Evolutionary conservation across 2,888 invertebrate species (phyloP).

Genomic region (Amphipoea lucens): DNA sequence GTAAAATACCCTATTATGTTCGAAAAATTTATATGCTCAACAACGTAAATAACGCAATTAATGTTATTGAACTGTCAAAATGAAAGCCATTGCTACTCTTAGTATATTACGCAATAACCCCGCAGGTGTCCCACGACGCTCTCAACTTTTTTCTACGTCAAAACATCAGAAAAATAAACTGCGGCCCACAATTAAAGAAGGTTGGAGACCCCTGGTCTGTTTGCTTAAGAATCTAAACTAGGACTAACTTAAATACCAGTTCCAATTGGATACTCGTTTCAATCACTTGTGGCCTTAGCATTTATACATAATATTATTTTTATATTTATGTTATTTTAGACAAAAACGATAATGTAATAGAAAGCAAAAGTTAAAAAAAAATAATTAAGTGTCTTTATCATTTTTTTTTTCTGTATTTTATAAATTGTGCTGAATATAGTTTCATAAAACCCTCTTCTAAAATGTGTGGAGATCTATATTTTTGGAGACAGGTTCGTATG

Average conservation of each 20-base stretch:
- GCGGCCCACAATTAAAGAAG: slow-evolving; percentile 1
- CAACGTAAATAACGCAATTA: no score
- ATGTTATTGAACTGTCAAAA: no score
- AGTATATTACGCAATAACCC: no score
- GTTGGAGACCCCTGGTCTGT: neutral
- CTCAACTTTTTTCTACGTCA: neutral
- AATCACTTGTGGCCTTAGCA: neutral
- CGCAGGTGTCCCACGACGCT: neutral
- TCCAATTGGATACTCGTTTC: neutral
- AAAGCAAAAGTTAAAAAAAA: neutral
- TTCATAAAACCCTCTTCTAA: neutral
- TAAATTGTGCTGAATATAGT: neutral
- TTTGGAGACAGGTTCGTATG: slow-evolving; percentile 58
- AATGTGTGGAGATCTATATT: slow-evolving; percentile 46
- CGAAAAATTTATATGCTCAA: no score
- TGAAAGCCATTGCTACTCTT: no score
- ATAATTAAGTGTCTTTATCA: neutral
- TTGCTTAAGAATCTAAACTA: neutral
- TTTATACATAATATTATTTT: neutral
- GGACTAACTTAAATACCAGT: neutral
- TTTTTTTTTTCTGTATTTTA: neutral
- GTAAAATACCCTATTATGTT: no score
- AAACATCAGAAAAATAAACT: neutral
- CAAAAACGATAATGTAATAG: neutral
- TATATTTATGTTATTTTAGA: neutral